A percentile compares a stretch with the other conserved stretches of the same genome.
Evolutionary conservation across 2,888 invertebrate species (phyloP).

Genomic region (Mamestra brassicae): DNA sequence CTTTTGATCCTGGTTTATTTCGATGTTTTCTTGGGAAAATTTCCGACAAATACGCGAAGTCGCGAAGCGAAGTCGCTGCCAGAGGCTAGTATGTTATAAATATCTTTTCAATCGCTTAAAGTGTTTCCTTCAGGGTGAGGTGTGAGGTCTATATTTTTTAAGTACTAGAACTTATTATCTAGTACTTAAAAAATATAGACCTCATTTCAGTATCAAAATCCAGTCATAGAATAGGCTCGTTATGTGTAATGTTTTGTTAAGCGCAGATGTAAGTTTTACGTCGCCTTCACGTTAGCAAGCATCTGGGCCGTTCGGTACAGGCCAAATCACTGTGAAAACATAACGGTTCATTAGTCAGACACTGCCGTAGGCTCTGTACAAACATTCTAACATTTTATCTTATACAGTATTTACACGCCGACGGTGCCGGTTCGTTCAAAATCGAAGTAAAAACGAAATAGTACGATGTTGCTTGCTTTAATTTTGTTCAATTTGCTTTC

Average conservation of each 20-base stretch:
- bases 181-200: constrained; percentile 20
- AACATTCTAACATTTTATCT: constrained; percentile 85
- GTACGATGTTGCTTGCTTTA: constrained; percentile 77
- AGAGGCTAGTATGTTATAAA: no score
- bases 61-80: no score
- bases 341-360: constrained; percentile 89
- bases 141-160: no score
- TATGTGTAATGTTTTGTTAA: constrained; percentile 70
- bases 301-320: constrained; percentile 75
- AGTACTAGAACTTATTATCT: not conserved
- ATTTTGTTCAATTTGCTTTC: constrained; percentile 82
- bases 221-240: constrained; percentile 51
- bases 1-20: no score
- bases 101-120: not conserved
- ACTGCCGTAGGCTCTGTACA: constrained; percentile 81
- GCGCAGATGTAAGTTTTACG: constrained; percentile 63
- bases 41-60: no score
- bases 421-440: constrained; percentile 71
- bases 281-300: constrained; percentile 60
- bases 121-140: constrained; percentile 6
- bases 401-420: constrained; percentile 81
- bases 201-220: constrained; percentile 42
- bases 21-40: no score
- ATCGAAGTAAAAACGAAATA: constrained; percentile 70
- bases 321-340: constrained; percentile 87